Evolutionary conservation across 2,888 invertebrate genomes (phyloP), one percentile per base, ranked within the genome.

Genomic region (Euzetes globulus): DNA sequence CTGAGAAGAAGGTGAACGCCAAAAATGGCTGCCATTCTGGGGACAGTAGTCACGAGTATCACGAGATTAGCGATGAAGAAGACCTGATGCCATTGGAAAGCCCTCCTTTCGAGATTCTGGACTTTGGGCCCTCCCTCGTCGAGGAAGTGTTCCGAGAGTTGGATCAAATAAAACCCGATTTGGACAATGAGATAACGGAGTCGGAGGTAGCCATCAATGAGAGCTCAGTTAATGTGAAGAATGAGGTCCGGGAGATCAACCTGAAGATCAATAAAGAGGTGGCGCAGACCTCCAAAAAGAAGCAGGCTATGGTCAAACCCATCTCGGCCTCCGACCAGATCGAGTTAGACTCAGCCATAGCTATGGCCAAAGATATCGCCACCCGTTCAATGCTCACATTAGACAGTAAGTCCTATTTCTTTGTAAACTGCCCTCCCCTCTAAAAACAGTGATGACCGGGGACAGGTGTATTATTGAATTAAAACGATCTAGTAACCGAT

Each of bases 301-400:
- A 86, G 79, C 86, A 86, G 82, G 85, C 86, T 75, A 86, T 86
- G 79, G 84, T 95, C 81, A 96, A 95, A 83, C 92, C 90, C 3
- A 94, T 97, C 84, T 95, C 95, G 15, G 91, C 94, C 0, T 90
- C 94, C 76, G 96, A 96, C 81, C 90, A 93, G 82, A 91, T 89
- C 82, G 92, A 92, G 11, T 85, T 97, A 76, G 92, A 96, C 80
- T 91, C 91, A 25, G 96, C 95, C 0, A 94, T 95, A 77, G 93
- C 93, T 72, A 87, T 95, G 84, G 95, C 94, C 25, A 93, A 93
- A 82, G 94, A 95, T 84, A 87, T 95, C 76, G 93, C 92, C 63
- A 88, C 89, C 70, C 87, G 87, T 63, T 79, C 78, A 72, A 78
- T 79, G 72, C 60, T 78, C 15, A 68, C 68, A 2, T 68, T 68